Evolutionary conservation across 92 coral and sea anemone species (phyloP).

Genomic region (Metridium senile): DNA sequence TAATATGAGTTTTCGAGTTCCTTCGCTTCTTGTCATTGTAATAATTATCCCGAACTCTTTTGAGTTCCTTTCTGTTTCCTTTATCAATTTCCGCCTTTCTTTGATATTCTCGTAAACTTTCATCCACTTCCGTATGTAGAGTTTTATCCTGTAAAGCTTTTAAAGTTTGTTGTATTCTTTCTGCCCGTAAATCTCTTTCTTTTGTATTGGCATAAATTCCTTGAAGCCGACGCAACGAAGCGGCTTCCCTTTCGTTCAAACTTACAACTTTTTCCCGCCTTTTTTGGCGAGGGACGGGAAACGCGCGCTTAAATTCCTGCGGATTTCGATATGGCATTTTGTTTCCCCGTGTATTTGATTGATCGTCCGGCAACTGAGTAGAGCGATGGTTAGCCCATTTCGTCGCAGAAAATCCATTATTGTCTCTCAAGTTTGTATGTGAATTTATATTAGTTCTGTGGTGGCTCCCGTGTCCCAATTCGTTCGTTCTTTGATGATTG

Average conservation of each 20-base stretch:
- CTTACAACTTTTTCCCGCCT: constrained; percentile 60
- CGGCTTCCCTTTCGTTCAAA: constrained; percentile 85
- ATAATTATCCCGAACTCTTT: constrained; percentile 75
- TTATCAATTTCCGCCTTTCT: constrained; percentile 73
- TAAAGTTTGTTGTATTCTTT: constrained; percentile 59
- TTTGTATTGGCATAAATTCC: constrained; percentile 85
- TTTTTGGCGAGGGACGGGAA: constrained; percentile 28
- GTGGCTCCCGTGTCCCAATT: constrained; percentile 32
- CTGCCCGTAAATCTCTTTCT: constrained; percentile 63
- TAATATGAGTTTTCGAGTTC: constrained; percentile 58
- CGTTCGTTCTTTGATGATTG: constrained; percentile 29
- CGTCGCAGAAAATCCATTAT: constrained; percentile 68
- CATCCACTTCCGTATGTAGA: constrained; percentile 72
- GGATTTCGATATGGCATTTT: constrained; percentile 6
- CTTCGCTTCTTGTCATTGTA: constrained; percentile 72
- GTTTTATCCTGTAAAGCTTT: constrained; percentile 67
- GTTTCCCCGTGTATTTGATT: constrained; percentile 4
- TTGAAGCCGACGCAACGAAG: constrained; percentile 56
- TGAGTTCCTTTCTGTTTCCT: constrained; percentile 75
- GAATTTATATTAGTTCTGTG: constrained; percentile 15
- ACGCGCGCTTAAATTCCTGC: constrained; percentile 17
- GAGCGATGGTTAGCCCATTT: constrained; percentile 90
- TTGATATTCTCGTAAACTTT: constrained; percentile 69
- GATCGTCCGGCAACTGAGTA: constrained; percentile 61
- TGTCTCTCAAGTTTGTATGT: neutral